These are phyloP conservation scores for Drosophila suboccidentalis DNA, from an alignment of 2,888 invertebrate species.

Conservation along the genomic window DNA sequence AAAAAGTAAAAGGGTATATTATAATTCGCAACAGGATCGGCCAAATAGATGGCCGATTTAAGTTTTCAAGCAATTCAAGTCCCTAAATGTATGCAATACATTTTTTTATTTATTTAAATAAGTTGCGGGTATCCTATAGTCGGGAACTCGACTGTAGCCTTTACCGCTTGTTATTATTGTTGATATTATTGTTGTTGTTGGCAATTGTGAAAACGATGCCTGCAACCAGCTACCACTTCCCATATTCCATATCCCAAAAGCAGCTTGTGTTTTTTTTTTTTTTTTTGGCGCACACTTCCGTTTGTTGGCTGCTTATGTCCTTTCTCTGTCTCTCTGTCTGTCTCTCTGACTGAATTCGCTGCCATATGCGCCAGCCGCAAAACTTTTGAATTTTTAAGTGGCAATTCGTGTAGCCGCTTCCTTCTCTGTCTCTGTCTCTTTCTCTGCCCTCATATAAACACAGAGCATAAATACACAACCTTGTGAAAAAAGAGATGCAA, in stretches of 20 bases:
- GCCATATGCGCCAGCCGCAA: conserved; percentile 76
- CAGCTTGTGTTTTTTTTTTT: conserved; percentile 14
- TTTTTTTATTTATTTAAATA: too few relatives aligned
- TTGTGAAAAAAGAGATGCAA: conserved; percentile 24
- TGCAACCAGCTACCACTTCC: conserved; percentile 17
- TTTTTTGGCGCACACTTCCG: conserved; percentile 44
- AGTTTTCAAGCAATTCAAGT: too few relatives aligned
- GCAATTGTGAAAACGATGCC: conserved; percentile 52
- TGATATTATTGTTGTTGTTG: conserved; percentile 61
- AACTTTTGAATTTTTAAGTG: conserved; percentile 81
- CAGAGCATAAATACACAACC: conserved; percentile 13
- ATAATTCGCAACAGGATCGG: too few relatives aligned
- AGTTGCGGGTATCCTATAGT: too few relatives aligned
- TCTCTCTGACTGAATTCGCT: conserved; percentile 14
- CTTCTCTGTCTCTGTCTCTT: conserved; percentile 28
- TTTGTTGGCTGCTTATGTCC: conserved; percentile 37
- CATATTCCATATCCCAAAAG: conserved; percentile 11
- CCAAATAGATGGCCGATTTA: too few relatives aligned
- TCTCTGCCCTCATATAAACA: conserved; percentile 7
- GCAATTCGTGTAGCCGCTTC: conserved; percentile 78
- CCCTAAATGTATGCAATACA: too few relatives aligned
- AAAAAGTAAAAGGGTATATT: too few relatives aligned
- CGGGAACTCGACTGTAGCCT: too few relatives aligned
- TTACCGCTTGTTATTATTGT: conserved; percentile 43
- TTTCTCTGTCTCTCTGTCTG: background rate